Evolutionary conservation across 1,140 invertebrate genomes (phyloP).

Genomic region (Myzus persicae): DNA sequence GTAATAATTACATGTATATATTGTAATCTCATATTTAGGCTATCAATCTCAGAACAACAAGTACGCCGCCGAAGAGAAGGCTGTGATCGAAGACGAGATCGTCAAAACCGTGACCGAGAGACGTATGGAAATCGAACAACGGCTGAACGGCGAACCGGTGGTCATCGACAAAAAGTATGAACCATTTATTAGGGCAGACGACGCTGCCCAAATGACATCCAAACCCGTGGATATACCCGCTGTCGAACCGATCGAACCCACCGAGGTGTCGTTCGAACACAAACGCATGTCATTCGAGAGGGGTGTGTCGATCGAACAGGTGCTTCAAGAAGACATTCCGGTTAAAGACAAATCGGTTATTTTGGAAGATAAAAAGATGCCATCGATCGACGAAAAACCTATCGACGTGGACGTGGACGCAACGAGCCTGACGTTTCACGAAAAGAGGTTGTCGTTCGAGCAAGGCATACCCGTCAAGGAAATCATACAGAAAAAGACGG

Average conservation of each 20-base stretch:
- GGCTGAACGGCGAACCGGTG: slow-evolving; percentile 66
- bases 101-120: slow-evolving; percentile 75
- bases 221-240: neutral
- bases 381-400: slow-evolving; percentile 30
- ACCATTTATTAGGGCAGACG: slow-evolving; percentile 51
- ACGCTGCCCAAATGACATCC: neutral
- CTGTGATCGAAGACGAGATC: slow-evolving; percentile 64
- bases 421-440: slow-evolving; percentile 65
- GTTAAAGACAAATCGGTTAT: slow-evolving; percentile 63
- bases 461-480: slow-evolving; percentile 65
- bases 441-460: slow-evolving; percentile 65
- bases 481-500: slow-evolving; percentile 44
- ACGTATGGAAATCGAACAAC: slow-evolving; percentile 75
- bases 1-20: neutral
- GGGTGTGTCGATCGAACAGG: slow-evolving; percentile 59
- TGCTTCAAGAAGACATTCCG: slow-evolving; percentile 48
- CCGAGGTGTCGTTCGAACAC: slow-evolving; percentile 61
- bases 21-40: neutral
- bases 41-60: slow-evolving; percentile 61
- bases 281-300: slow-evolving; percentile 62
- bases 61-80: slow-evolving; percentile 65
- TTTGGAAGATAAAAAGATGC: slow-evolving; percentile 59
- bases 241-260: slow-evolving; percentile 46
- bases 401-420: slow-evolving; percentile 62
- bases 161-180: slow-evolving; percentile 63